Percentiles rank a stretch among this genome's conserved stretches.
Conservation (phyloP, 2,888 invertebrate species). For the Sicus ferrugineus region DNA sequence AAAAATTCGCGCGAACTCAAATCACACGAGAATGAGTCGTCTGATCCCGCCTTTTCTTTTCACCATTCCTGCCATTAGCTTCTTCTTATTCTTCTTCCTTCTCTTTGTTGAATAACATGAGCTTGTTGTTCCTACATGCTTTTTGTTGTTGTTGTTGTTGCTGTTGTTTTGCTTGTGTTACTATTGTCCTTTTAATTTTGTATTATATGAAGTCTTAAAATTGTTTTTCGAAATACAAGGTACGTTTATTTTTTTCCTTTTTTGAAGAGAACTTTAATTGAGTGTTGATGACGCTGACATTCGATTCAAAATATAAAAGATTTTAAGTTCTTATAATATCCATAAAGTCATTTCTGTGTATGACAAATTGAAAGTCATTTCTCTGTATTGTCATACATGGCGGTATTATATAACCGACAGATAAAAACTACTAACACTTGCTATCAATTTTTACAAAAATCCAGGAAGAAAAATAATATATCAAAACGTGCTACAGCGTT, state of each 20-base stretch:
- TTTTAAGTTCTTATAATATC: background rate
- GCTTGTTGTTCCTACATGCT: too few species aligned
- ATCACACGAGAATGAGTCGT: conserved; percentile 20
- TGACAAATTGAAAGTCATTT: too few species aligned
- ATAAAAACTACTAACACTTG: too few species aligned
- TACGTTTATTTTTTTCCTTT: background rate
- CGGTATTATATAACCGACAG: too few species aligned
- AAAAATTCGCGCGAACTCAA: conserved; percentile 30
- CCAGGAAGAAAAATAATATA: background rate
- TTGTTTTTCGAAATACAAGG: background rate
- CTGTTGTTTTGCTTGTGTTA: background rate
- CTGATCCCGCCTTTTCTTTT: background rate
- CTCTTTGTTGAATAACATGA: too few species aligned
- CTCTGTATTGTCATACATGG: too few species aligned
- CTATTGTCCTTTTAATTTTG: conserved; percentile 15
- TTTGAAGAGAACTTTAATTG: conserved; percentile 4
- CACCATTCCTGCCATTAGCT: background rate
- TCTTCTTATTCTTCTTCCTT: background rate
- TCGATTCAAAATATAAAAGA: background rate
- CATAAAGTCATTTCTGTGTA: too few species aligned
- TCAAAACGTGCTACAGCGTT: background rate
- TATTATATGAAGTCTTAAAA: background rate
- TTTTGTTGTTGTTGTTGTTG: background rate
- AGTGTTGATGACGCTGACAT: background rate
- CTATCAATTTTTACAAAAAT: background rate